Evolutionary conservation across 2,888 invertebrate genomes (phyloP).

Genomic region (Microplitis deprimator): DNA sequence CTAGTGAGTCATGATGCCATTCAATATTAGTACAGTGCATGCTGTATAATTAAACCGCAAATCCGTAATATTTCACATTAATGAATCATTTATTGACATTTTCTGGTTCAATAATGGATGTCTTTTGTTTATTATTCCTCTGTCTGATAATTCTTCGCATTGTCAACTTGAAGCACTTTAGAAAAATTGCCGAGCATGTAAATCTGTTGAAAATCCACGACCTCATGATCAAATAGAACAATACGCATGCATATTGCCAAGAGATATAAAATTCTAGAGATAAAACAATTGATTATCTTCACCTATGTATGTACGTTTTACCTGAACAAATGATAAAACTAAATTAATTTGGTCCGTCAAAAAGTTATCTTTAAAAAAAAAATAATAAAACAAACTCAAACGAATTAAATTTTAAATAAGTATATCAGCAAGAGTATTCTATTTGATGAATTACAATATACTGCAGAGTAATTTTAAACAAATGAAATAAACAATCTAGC

Average conservation of each 20-base stretch:
- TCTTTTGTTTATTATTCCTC: not conserved
- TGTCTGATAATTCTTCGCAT: not conserved
- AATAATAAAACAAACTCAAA: too few species aligned
- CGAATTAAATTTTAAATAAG: too few species aligned
- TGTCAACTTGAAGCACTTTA: not conserved
- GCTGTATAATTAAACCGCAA: not conserved
- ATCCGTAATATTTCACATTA: not conserved
- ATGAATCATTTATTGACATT: not conserved
- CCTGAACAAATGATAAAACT: not conserved
- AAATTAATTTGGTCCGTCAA: not conserved
- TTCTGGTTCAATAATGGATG: not conserved
- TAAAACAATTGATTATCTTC: not conserved
- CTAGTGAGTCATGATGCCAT: not conserved
- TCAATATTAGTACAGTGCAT: not conserved
- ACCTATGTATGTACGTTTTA: not conserved
- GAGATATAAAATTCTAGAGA: not conserved
- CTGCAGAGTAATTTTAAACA: too few species aligned
- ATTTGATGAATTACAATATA: too few species aligned
- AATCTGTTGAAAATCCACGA: not conserved
- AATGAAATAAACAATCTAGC: too few species aligned
- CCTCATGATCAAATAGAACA: not conserved
- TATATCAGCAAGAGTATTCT: too few species aligned
- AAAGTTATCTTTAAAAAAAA: too few species aligned
- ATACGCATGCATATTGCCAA: not conserved
- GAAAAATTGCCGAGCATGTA: not conserved